These are phyloP conservation scores for Thermophis baileyi DNA, from an alignment of 2,113 vertebrate genomes.

Conservation along the genomic window DNA sequence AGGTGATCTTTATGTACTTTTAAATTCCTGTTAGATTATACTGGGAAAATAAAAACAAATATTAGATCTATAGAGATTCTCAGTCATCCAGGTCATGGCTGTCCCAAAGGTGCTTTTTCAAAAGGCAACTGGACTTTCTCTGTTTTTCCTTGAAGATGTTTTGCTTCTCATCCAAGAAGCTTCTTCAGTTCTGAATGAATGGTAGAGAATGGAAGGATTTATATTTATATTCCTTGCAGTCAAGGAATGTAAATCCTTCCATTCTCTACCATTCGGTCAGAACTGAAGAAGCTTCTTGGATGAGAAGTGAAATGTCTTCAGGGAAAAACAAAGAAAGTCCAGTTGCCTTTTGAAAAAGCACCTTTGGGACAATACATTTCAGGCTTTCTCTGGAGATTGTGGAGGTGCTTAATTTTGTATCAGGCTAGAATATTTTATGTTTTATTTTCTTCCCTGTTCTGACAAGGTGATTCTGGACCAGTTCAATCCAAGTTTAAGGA, in stretches of 20 bases:
- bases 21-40: neutral
- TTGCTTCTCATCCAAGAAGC: neutral
- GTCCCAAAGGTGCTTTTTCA: neutral
- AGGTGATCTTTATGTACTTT: neutral
- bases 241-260: neutral
- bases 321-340: neutral
- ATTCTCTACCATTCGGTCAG: neutral
- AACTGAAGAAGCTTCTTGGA: neutral
- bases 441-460: neutral
- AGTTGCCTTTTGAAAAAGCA: neutral
- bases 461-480: conserved; percentile 81
- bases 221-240: neutral
- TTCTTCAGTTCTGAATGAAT: neutral
- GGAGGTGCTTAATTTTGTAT: neutral
- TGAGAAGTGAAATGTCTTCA: neutral
- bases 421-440: neutral
- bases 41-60: neutral
- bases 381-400: neutral
- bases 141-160: neutral
- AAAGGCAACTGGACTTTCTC: neutral
- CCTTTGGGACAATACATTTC: neutral
- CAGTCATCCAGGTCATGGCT: neutral
- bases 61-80: neutral
- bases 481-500: conserved; percentile 84
- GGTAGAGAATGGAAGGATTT: neutral